Evolutionary conservation across 1,140 invertebrate species (phyloP).

Genomic region (Drosophila tristis): DNA sequence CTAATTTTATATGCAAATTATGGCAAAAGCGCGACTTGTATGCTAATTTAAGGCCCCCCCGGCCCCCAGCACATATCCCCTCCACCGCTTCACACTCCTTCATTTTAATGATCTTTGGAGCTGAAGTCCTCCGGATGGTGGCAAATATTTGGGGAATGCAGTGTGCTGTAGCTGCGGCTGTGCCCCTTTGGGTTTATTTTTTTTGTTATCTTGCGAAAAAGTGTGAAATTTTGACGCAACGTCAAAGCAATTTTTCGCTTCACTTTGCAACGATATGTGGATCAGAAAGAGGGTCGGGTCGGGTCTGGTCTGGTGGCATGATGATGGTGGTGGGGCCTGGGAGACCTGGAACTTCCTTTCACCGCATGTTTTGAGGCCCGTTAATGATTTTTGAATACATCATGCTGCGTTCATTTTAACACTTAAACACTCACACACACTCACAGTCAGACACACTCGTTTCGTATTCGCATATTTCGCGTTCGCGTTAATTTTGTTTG

Average conservation of each 20-base stretch:
- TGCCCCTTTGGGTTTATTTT: slow-evolving; percentile 49
- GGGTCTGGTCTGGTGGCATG: neutral
- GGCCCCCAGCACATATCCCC: neutral
- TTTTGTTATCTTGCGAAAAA: slow-evolving; percentile 73
- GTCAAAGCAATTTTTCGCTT: slow-evolving; percentile 76
- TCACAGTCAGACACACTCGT: slow-evolving; percentile 36
- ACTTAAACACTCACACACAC: slow-evolving; percentile 36
- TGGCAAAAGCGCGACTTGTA: slow-evolving; percentile 81
- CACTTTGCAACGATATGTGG: slow-evolving; percentile 75
- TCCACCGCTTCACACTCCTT: slow-evolving; percentile 32
- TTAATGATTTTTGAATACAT: slow-evolving; percentile 78
- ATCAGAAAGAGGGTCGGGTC: slow-evolving; percentile 35
- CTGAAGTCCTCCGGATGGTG: slow-evolving; percentile 26
- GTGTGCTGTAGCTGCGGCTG: slow-evolving; percentile 8
- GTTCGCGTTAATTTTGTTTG: slow-evolving; percentile 19
- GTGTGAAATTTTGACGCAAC: slow-evolving; percentile 81
- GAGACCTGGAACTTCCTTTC: slow-evolving; percentile 28
- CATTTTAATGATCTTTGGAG: slow-evolving; percentile 71
- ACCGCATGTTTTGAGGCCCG: slow-evolving; percentile 24
- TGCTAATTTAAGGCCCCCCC: slow-evolving; percentile 66
- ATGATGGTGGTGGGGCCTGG: slow-evolving; percentile 1
- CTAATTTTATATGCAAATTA: slow-evolving; percentile 83
- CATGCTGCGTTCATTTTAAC: slow-evolving; percentile 68
- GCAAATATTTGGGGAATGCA: slow-evolving; percentile 77
- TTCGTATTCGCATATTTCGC: slow-evolving; percentile 5